Evolutionary conservation across 2,888 invertebrate species (phyloP).

Genomic region (Xestia c-nigrum): DNA sequence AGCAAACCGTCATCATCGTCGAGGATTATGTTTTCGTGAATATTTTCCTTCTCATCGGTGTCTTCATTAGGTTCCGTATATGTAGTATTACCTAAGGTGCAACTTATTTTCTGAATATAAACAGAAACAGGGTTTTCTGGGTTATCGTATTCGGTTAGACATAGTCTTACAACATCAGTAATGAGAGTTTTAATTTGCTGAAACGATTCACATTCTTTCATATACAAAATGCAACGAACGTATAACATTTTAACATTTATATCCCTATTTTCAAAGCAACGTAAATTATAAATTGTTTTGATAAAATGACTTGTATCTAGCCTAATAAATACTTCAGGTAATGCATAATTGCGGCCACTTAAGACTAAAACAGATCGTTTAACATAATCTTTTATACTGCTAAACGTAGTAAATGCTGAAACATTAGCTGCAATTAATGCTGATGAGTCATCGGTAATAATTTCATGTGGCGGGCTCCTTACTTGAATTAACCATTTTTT

Average conservation of each 20-base stretch:
- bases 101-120: conserved; percentile 52
- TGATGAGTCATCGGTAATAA: conserved; percentile 43
- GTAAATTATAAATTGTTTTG: conserved; percentile 48
- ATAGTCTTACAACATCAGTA: conserved; percentile 52
- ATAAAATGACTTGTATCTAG: conserved; percentile 14
- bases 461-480: conserved; percentile 54
- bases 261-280: conserved; percentile 53
- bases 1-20: conserved; percentile 51
- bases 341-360: conserved; percentile 46
- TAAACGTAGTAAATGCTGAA: conserved; percentile 36
- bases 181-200: conserved; percentile 50
- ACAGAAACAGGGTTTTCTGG: conserved; percentile 49
- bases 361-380: conserved; percentile 51
- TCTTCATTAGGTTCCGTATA: conserved; percentile 50
- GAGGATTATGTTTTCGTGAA: conserved; percentile 51
- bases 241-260: conserved; percentile 53
- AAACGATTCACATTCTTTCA: conserved; percentile 52
- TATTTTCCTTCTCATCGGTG: conserved; percentile 52
- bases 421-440: conserved; percentile 47
- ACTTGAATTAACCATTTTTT: conserved; percentile 54
- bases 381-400: conserved; percentile 51
- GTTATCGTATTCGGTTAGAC: conserved; percentile 52
- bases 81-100: conserved; percentile 50
- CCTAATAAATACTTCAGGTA: conserved; percentile 51
- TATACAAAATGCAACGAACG: conserved; percentile 52